These are phyloP conservation scores for Murina feae DNA, from an alignment of 2,113 vertebrate genomes.

Conservation along the genomic window DNA sequence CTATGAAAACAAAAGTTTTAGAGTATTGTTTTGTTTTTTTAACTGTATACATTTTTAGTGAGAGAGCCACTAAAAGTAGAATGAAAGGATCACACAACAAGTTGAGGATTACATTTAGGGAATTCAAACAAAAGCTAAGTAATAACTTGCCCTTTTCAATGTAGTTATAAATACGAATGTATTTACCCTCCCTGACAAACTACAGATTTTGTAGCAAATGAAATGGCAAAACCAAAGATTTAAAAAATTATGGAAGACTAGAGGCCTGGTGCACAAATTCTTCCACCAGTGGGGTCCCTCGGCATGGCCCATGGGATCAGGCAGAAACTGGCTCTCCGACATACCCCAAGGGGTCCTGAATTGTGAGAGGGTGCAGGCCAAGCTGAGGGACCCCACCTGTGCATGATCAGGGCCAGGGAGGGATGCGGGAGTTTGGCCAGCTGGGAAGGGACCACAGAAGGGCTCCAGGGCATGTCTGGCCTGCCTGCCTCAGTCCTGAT, in stretches of 20 bases:
- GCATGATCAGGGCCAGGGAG: too few species aligned
- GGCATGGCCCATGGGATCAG: too few species aligned
- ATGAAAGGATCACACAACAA: background rate
- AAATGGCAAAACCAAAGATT: background rate
- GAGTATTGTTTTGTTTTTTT: background rate
- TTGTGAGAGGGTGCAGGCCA: too few species aligned
- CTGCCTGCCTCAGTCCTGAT: too few species aligned
- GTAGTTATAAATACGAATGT: background rate
- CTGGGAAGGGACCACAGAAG: too few species aligned
- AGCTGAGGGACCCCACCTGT: too few species aligned
- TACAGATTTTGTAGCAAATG: background rate
- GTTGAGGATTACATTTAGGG: background rate
- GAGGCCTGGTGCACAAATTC: too few species aligned
- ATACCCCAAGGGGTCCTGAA: too few species aligned
- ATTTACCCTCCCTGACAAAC: background rate
- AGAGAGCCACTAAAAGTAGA: background rate
- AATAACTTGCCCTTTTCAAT: background rate
- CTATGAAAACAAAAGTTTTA: background rate
- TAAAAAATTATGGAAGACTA: background rate
- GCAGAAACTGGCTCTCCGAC: too few species aligned
- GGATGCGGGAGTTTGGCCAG: too few species aligned
- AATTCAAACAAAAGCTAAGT: background rate
- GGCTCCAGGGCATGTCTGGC: too few species aligned
- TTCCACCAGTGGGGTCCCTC: too few species aligned
- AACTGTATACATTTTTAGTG: background rate